phyloP scores from a whole-genome alignment of 2,113 vertebrate genomes.

The Misgurnus mizolepis region DNA sequence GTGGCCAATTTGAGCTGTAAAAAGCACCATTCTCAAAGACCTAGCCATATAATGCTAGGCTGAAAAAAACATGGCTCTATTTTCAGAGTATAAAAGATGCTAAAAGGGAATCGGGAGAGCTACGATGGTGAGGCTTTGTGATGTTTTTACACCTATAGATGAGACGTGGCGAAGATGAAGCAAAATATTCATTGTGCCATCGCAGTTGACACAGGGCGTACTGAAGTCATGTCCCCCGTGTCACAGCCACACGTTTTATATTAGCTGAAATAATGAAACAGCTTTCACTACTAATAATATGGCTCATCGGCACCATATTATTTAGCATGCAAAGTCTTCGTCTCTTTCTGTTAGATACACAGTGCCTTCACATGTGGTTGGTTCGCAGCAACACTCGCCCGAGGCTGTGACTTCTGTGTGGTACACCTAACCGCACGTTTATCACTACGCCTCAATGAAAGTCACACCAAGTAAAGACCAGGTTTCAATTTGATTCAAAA shows the following conservation, averaged over 20 bases:
- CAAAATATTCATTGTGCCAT: neutral
- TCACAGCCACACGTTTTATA: neutral
- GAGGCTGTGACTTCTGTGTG: conserved; percentile 17
- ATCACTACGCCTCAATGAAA: conserved; percentile 51
- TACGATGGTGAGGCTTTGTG: neutral
- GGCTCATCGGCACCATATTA: neutral
- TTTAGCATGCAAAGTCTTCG: neutral
- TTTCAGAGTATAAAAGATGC: neutral
- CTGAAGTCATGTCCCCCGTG: neutral
- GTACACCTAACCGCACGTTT: conserved; percentile 48
- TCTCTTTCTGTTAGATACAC: neutral
- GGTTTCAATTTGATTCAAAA: conserved; percentile 54
- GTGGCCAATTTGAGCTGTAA: too few relatives aligned
- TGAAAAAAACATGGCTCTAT: neutral
- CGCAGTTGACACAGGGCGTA: neutral
- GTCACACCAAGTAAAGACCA: conserved; percentile 50
- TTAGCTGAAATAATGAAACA: neutral
- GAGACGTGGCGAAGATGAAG: too few relatives aligned
- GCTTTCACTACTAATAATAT: neutral
- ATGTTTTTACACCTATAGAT: conserved; percentile 7
- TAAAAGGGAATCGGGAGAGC: neutral
- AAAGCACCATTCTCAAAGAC: too few relatives aligned
- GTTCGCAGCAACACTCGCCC: neutral
- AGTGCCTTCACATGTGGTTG: conserved; percentile 15
- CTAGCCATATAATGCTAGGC: conserved; percentile 5